Percentiles rank a stretch among this genome's conserved stretches.
Conservation (phyloP, 2,888 invertebrate species). For the Ommatoiulus sabulosus region DNA sequence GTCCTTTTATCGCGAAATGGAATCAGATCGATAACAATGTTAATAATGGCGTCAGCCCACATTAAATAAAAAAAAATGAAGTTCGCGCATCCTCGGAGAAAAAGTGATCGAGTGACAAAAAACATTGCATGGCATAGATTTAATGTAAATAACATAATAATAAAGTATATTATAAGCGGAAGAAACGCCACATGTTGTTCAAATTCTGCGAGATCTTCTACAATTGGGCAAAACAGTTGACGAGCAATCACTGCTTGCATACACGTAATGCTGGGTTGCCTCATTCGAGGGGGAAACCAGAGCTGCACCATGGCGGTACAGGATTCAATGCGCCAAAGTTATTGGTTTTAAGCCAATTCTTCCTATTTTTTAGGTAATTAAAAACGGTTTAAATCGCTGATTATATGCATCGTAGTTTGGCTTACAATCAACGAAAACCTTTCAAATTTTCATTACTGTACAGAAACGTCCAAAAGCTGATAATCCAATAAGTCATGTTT, state of each 20-base stretch:
- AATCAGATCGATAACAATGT: conserved; percentile 8
- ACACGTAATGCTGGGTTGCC: background rate
- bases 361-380: background rate
- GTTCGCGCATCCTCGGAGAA: background rate
- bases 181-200: too few relatives aligned
- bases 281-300: too few relatives aligned
- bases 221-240: too few relatives aligned
- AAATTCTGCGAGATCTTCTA: too few relatives aligned
- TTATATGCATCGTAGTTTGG: background rate
- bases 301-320: background rate
- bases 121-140: background rate
- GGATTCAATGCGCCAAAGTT: background rate
- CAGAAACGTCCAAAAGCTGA: background rate
- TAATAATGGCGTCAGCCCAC: background rate
- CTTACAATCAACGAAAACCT: background rate
- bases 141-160: too few relatives aligned
- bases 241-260: background rate
- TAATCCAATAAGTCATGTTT: background rate
- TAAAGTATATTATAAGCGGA: too few relatives aligned
- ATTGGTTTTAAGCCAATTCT: too few relatives aligned
- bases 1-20: background rate
- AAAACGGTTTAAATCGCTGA: background rate
- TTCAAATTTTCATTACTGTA: background rate
- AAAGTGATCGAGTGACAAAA: background rate
- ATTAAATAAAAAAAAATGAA: background rate